Evolutionary conservation across 2,888 invertebrate species (phyloP).

Genomic region (Himalopsyche tibetana): DNA sequence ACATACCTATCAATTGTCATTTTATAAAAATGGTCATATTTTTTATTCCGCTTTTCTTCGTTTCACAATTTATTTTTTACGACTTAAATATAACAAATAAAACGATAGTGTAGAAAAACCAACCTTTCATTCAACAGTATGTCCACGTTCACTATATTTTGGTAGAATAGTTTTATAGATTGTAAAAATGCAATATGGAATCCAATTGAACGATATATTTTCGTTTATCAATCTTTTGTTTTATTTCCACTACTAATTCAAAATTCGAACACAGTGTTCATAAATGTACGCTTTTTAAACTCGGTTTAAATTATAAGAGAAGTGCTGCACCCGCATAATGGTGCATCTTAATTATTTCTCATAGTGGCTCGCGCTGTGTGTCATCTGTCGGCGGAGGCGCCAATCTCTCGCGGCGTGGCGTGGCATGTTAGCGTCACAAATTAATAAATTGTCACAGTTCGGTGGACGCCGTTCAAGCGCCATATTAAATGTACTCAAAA

Average conservation of each 20-base stretch:
- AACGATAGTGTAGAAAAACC: no score
- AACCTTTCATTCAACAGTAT: no score
- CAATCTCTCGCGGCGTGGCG: conserved; percentile 6
- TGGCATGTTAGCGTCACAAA: background rate
- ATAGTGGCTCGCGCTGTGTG: background rate
- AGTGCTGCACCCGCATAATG: conserved; percentile 11
- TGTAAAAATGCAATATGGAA: no score
- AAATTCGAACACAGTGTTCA: background rate
- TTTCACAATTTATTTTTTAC: no score
- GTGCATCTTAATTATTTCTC: conserved; percentile 11
- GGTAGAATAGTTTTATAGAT: no score
- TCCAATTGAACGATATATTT: no score
- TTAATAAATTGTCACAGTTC: conserved; percentile 4
- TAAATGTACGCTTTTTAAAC: background rate
- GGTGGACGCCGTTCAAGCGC: background rate
- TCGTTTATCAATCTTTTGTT: no score
- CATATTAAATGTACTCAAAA: background rate
- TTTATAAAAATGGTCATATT: no score
- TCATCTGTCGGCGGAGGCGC: conserved; percentile 9
- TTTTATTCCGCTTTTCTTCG: no score
- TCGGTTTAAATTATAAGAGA: background rate
- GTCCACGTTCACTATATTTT: no score
- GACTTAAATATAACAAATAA: no score
- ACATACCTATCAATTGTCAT: no score
- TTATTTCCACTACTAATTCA: background rate